Conservation (phyloP, 2,888 invertebrate species). For the Phlogophora meticulosa region DNA sequence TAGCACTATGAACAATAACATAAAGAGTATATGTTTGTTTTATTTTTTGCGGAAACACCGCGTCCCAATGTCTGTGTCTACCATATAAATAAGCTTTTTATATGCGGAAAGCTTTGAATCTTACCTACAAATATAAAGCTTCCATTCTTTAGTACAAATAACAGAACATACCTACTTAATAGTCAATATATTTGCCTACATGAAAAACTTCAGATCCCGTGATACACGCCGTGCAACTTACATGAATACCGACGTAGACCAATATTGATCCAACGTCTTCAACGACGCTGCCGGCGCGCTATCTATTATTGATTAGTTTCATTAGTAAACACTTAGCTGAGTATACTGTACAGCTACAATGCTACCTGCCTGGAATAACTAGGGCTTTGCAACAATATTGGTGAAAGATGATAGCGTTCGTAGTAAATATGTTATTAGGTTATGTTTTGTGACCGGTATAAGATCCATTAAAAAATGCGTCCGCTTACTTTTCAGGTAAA, state of each 20-base stretch:
- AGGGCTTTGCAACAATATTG: slow-evolving; percentile 13
- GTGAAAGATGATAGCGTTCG: slow-evolving; percentile 7
- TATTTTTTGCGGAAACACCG: not conserved
- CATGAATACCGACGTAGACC: slow-evolving; percentile 58
- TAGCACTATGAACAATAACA: slow-evolving; percentile 19
- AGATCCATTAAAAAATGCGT: not conserved
- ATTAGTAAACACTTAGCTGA: slow-evolving; percentile 50
- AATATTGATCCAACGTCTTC: slow-evolving; percentile 80
- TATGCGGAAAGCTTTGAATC: not conserved
- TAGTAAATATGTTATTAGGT: not conserved
- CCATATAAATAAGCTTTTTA: not conserved
- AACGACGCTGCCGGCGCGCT: slow-evolving; percentile 58
- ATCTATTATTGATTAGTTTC: slow-evolving; percentile 64
- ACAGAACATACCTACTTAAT: not conserved
- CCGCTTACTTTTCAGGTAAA: not conserved
- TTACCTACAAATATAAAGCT: not conserved
- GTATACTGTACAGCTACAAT: slow-evolving; percentile 24
- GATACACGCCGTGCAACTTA: slow-evolving; percentile 49
- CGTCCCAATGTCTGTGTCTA: not conserved
- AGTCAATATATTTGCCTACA: slow-evolving; percentile 1
- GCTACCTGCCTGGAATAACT: slow-evolving; percentile 18
- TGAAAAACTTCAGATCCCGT: slow-evolving; percentile 31
- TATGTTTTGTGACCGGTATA: not conserved
- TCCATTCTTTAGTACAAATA: slow-evolving; percentile 1
- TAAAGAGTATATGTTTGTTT: not conserved